Percentiles rank a stretch among this genome's conserved stretches.
These are phyloP conservation scores for Cebus imitator DNA, from an alignment of 2,113 vertebrate species.

Conservation along the genomic window DNA sequence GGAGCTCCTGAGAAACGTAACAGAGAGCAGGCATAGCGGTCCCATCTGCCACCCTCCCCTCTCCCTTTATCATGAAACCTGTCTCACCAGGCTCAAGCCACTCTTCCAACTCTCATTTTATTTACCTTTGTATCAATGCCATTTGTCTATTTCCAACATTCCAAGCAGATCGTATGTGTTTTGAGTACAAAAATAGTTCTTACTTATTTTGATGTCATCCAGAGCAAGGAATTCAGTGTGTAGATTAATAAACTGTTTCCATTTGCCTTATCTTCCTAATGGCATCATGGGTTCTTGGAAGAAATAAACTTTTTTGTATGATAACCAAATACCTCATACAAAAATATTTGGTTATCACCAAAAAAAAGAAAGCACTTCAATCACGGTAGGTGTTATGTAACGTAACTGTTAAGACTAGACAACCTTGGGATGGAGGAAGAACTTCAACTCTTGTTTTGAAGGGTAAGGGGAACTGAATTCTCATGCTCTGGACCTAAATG, in stretches of 20 bases:
- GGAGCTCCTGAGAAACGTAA: neutral
- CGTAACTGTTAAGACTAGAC: neutral
- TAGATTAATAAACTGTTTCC: neutral
- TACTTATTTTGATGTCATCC: neutral
- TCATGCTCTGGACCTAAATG: neutral
- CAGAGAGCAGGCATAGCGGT: neutral
- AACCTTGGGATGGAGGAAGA: neutral
- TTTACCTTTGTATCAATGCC: neutral
- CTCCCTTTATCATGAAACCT: neutral
- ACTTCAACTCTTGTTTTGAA: neutral
- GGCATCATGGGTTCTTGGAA: neutral
- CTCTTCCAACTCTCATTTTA: neutral
- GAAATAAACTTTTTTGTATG: neutral
- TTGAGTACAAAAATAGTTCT: neutral
- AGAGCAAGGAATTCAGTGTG: neutral
- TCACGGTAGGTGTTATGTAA: neutral
- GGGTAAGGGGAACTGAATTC: neutral
- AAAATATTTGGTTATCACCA: neutral
- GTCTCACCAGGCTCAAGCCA: neutral
- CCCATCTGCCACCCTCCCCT: neutral
- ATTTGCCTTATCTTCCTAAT: neutral
- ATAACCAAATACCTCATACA: neutral
- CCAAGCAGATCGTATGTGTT: neutral
- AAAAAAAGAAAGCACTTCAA: neutral
- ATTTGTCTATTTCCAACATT: neutral